Evolutionary conservation across 2,113 vertebrate species (phyloP), one percentile per base, ranked within the genome.

Genomic region (Marmota monax): DNA sequence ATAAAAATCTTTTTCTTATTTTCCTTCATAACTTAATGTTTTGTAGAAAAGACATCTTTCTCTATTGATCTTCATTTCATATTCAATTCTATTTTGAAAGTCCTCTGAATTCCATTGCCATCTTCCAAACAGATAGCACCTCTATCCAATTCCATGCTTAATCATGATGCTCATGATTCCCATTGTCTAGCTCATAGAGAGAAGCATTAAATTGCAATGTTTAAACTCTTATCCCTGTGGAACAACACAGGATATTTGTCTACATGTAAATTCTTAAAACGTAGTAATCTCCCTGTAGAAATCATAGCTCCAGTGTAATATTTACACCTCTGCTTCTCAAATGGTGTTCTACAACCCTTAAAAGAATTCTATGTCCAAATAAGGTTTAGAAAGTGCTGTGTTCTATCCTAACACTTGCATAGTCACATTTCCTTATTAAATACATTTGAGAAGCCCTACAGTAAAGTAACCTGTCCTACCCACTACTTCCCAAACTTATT

Each of bases 31-130:
- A 63, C 5, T 63, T 74, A 63, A 63, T 70, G 13, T 65, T 90
- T 78, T 70, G 8, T 79, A 83, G 34, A 14, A 94, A 93, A 82
- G n/a, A 51, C 7, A 32, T 92, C 25, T 90, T 82, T 89, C 14
- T 11, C 23, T 69, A 3, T 70, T 58, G 73, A 86, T 73, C 53
- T 93, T 56, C 53, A 48, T 72, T 87, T 14, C 79, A 56, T 78
- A 70, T 84, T 48, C 69, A n/a, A 92, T 78, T 85, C 27, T 88
- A 58, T 34, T 77, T 86, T 79, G 48, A 84, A 63, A 82, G 16
- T 63, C 73, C 34, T 84, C 83, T 90, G 56, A 91, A 94, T 87
- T 93, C 63, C n/a, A 37, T 90, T 92, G 76, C 73, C 90, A 23
- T 45, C 85, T 96, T 90, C 58, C 29, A 90, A 72, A 27, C 45